Evolutionary conservation across 2,113 vertebrate species (phyloP).

Genomic region (Psettodes erumei): DNA sequence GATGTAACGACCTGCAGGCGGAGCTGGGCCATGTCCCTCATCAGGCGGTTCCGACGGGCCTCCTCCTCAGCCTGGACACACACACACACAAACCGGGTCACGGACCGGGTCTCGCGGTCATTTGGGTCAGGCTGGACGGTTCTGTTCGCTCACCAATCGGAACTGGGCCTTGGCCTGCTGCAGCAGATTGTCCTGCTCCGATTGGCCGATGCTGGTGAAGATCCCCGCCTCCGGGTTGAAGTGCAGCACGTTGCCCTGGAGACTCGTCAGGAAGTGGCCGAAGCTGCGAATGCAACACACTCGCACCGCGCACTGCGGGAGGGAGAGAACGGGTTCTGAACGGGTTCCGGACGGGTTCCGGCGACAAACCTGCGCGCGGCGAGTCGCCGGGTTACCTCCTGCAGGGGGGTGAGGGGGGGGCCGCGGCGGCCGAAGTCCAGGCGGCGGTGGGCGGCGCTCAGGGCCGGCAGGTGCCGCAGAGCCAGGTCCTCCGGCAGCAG

Average conservation of each 20-base stretch:
- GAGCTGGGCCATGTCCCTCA: conserved; percentile 98
- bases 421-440: conserved; percentile 86
- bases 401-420: conserved; percentile 84
- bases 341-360: too few species aligned
- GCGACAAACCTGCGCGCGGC: too few species aligned
- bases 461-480: conserved; percentile 90
- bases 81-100: not conserved
- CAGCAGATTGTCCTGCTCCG: conserved; percentile 89
- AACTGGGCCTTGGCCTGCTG: conserved; percentile 97
- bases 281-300: conserved; percentile 96
- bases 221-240: conserved; percentile 94
- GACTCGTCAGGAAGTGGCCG: conserved; percentile 92
- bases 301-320: conserved; percentile 87
- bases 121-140: not conserved
- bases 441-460: conserved; percentile 87
- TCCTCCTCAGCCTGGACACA: conserved; percentile 92
- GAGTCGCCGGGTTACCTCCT: conserved; percentile 80
- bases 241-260: conserved; percentile 95
- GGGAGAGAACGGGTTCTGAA: not conserved
- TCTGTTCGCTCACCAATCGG: conserved; percentile 90
- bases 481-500: conserved; percentile 94
- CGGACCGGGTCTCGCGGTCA: not conserved
- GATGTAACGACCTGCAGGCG: conserved; percentile 89
- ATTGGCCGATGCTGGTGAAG: conserved; percentile 93
- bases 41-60: conserved; percentile 93